phyloP scores from a whole-genome alignment of 2,888 invertebrate species.

The Ectropis crepuscularia region DNA sequence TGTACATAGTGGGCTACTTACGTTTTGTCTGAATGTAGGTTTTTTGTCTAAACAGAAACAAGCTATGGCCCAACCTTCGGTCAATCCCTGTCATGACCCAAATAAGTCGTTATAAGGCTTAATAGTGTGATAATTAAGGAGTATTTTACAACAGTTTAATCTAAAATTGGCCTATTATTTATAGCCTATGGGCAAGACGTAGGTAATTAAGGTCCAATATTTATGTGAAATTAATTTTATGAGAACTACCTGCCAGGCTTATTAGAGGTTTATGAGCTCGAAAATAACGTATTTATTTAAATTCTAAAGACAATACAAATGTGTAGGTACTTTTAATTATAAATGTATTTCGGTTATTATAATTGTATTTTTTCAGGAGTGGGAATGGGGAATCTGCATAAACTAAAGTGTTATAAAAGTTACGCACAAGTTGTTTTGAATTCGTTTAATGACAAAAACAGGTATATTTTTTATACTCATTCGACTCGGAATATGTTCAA shows the following conservation, averaged over 20 bases:
- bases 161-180: slow-evolving; percentile 20
- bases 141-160: slow-evolving; percentile 26
- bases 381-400: too few species aligned
- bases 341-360: too few species aligned
- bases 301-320: not conserved
- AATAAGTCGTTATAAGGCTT: slow-evolving; percentile 17
- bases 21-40: too few species aligned
- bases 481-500: too few species aligned
- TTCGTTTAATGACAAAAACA: too few species aligned
- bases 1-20: too few species aligned
- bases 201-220: slow-evolving; percentile 7
- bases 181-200: slow-evolving; percentile 17
- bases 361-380: too few species aligned
- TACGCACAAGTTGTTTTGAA: too few species aligned
- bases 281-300: not conserved
- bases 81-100: slow-evolving; percentile 19
- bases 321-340: too few species aligned
- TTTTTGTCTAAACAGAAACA: too few species aligned
- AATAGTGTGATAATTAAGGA: slow-evolving; percentile 23
- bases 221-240: slow-evolving; percentile 23
- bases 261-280: not conserved
- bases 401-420: too few species aligned
- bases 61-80: not conserved
- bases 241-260: slow-evolving; percentile 1
- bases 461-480: too few species aligned